These are phyloP conservation scores for Thaumetopoea pityocampa DNA, from an alignment of 1,140 invertebrate species.

Conservation along the genomic window DNA sequence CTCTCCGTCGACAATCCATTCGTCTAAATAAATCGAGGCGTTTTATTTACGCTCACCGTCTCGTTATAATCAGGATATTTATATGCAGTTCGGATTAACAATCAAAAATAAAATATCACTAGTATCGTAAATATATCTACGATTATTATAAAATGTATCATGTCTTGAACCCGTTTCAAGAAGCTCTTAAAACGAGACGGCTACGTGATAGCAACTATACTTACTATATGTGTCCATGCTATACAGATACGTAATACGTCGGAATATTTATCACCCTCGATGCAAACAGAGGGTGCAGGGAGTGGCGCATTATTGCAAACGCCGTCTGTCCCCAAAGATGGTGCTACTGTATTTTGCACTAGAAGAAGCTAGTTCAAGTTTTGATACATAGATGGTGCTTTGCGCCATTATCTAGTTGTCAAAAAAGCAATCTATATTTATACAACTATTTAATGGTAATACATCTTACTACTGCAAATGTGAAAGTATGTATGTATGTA, in stretches of 20 bases:
- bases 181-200: background rate
- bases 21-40: conserved; percentile 2
- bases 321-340: conserved; percentile 36
- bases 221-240: too few relatives aligned
- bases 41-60: conserved; percentile 4
- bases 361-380: conserved; percentile 38
- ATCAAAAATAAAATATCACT: conserved; percentile 4
- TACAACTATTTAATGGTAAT: too few relatives aligned
- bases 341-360: conserved; percentile 47
- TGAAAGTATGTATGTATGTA: too few relatives aligned
- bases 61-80: conserved; percentile 6
- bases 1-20: background rate
- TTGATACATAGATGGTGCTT: conserved; percentile 41
- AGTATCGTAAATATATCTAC: conserved; percentile 3
- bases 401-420: background rate
- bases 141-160: background rate
- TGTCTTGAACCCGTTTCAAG: background rate
- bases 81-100: conserved; percentile 11
- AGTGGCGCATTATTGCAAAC: conserved; percentile 41
- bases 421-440: too few relatives aligned
- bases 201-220: conserved; percentile 3
- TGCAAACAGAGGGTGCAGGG: conserved; percentile 33
- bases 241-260: conserved; percentile 28
- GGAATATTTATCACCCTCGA: conserved; percentile 29
- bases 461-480: too few relatives aligned